Percentiles rank a stretch among this genome's conserved stretches.
Evolutionary conservation across 2,888 invertebrate species (phyloP).

Genomic region (Chymomyza procnemis): DNA sequence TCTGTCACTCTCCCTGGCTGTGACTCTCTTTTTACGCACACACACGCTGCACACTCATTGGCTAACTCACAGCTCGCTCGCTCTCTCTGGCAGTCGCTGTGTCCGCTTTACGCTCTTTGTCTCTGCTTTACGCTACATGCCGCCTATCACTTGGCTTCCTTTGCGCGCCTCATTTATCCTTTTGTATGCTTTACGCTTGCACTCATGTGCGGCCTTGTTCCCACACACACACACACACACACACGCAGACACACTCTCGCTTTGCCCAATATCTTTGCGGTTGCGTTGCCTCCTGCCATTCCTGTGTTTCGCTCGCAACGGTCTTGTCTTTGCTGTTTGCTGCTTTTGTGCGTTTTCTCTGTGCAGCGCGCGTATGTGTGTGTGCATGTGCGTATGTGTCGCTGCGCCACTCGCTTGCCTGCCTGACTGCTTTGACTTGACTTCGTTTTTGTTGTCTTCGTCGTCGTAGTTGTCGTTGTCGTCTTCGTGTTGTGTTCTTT

Average conservation of each 20-base stretch:
- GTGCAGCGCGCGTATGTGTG: constrained; percentile 44
- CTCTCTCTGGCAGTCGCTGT: constrained; percentile 4
- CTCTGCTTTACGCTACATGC: constrained; percentile 39
- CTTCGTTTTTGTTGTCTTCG: constrained; percentile 70
- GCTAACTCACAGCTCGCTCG: constrained; percentile 17
- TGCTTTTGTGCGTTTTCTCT: constrained; percentile 25
- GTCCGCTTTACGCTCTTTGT: constrained; percentile 30
- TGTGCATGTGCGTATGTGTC: constrained; percentile 11
- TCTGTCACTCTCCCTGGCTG: constrained; percentile 30
- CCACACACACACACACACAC: too few species aligned
- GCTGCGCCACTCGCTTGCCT: constrained; percentile 37
- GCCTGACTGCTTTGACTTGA: constrained; percentile 56
- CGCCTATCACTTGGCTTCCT: constrained; percentile 51
- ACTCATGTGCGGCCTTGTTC: neutral
- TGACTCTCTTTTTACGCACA: neutral
- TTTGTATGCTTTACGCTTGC: constrained; percentile 52
- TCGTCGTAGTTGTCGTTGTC: constrained; percentile 67
- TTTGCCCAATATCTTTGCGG: neutral
- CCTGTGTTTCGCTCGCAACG: constrained; percentile 34
- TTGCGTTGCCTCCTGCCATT: constrained; percentile 46
- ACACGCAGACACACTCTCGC: too few species aligned
- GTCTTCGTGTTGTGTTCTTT: constrained; percentile 47
- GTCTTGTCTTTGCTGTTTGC: constrained; percentile 27
- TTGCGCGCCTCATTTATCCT: constrained; percentile 62
- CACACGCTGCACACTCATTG: neutral